Conservation (phyloP, 2,888 invertebrate species). For the Fragum fragum region DNA sequence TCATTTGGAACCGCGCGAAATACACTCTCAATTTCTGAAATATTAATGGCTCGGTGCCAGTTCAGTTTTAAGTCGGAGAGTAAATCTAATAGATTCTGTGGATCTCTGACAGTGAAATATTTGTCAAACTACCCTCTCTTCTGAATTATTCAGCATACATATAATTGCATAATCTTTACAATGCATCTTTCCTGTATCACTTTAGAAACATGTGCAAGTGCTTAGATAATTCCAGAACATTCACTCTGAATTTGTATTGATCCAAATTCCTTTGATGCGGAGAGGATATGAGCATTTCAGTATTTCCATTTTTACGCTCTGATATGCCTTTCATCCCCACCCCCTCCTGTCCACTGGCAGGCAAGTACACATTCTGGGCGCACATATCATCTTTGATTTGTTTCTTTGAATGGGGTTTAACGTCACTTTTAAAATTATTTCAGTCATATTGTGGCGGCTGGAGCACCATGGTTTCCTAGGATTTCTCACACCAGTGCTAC, state of each 20-base stretch:
- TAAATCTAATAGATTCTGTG: conserved; percentile 30
- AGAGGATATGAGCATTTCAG: too few relatives aligned
- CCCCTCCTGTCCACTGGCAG: too few relatives aligned
- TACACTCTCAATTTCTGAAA: conserved; percentile 35
- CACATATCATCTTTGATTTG: too few relatives aligned
- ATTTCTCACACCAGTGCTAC: too few relatives aligned
- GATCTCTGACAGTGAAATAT: conserved; percentile 30
- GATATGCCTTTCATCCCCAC: too few relatives aligned
- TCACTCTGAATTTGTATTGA: not conserved
- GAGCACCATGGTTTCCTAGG: too few relatives aligned
- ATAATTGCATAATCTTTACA: conserved; percentile 32
- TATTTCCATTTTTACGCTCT: too few relatives aligned
- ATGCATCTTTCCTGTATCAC: conserved; percentile 14
- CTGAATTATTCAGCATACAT: conserved; percentile 30
- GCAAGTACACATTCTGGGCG: too few relatives aligned
- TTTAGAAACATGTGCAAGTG: conserved; percentile 2
- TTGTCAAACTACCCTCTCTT: conserved; percentile 21
- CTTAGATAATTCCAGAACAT: not conserved
- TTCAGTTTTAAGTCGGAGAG: conserved; percentile 32
- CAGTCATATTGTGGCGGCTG: too few relatives aligned
- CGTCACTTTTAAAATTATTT: too few relatives aligned
- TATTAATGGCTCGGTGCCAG: conserved; percentile 28
- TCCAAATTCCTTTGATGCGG: not conserved
- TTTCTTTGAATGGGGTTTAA: too few relatives aligned
- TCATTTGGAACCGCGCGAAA: conserved; percentile 31